Base-by-base conservation (phyloP, 2,113 vertebrate genomes). In the Pleuronectes platessa region DNA sequence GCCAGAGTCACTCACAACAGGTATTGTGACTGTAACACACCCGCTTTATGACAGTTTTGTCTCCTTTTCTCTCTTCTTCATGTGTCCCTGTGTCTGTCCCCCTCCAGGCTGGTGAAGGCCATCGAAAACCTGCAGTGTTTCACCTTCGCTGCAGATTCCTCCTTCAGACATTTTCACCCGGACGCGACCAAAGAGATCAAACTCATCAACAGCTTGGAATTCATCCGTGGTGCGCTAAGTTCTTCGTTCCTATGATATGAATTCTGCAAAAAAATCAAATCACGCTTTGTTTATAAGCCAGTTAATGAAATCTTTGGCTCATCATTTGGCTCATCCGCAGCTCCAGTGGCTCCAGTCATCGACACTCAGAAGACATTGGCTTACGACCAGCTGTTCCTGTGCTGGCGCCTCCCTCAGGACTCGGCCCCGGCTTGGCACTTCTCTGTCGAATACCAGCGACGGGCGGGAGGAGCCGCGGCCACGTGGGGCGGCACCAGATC, bases 361-460 rank as follows among this genome's bases (percentile, higher is more conserved):
- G 98, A 99, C 93, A 99, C 98, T 3, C 97, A 99, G 89, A 96
- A 97, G 88, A 99, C 97, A 17, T 94, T 98, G 45, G 97, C 97
- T 62, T 99, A 99, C 1, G 97, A 99, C 88, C 96, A 99, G 94
- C 96, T 98, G 82, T 98, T 96, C 85, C 86, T 99, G 78, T 97
- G 97, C 92, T 99, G 98, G 98, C 94, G 97, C 51, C 95, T 99
- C 69, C 98, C 97, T 21, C 96, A 96, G 61, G 96, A 98, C 92
- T 99, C 98, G 0, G 96, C 97, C 0, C 95, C 96, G 0, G 97
- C 98, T 66, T 98, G 97, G 97, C 97, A 99, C 89, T 99, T 97
- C 91, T 97, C 96, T 0, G 94, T 99, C 1, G 98, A 99, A 86
- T 98, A 93, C 91, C 97, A 97, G 85, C 95, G 95, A 26, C 96